phyloP scores from a whole-genome alignment of 1,140 invertebrate genomes.

The Drosophila pectinifera region DNA sequence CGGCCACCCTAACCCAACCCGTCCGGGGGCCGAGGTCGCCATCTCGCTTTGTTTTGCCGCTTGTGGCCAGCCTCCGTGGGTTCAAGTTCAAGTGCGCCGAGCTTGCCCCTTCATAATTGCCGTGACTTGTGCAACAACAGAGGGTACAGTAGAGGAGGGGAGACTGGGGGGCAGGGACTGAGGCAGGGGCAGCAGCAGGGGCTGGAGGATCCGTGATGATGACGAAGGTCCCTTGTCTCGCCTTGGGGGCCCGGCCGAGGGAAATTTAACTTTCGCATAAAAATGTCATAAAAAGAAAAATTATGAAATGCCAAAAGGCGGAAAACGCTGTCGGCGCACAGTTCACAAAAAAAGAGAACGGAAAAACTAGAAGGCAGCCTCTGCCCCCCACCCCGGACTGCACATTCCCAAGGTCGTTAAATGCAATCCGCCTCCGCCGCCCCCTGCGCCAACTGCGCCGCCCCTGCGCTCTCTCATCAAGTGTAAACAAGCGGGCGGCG shows the following conservation, averaged over 20 bases:
- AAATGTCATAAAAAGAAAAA: constrained; percentile 50
- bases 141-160: constrained; percentile 10
- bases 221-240: constrained; percentile 58
- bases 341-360: constrained; percentile 20
- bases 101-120: constrained; percentile 69
- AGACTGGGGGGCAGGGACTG: not conserved
- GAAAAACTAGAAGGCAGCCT: constrained; percentile 48
- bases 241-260: constrained; percentile 43
- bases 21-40: constrained; percentile 15
- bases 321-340: constrained; percentile 49
- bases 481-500: constrained; percentile 48
- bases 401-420: constrained; percentile 52
- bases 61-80: constrained; percentile 61
- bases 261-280: constrained; percentile 56
- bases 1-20: not conserved
- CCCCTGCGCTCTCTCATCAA: constrained; percentile 17
- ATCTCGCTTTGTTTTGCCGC: constrained; percentile 53
- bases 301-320: constrained; percentile 53
- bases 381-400: constrained; percentile 9
- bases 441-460: too few relatives aligned
- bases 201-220: constrained; percentile 5
- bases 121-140: constrained; percentile 55
- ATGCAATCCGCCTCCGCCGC: constrained; percentile 13
- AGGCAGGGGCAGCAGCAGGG: not conserved
- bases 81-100: constrained; percentile 74